Conservation (phyloP, 1,140 invertebrate species). For the Plectrocnemia conspersa region DNA sequence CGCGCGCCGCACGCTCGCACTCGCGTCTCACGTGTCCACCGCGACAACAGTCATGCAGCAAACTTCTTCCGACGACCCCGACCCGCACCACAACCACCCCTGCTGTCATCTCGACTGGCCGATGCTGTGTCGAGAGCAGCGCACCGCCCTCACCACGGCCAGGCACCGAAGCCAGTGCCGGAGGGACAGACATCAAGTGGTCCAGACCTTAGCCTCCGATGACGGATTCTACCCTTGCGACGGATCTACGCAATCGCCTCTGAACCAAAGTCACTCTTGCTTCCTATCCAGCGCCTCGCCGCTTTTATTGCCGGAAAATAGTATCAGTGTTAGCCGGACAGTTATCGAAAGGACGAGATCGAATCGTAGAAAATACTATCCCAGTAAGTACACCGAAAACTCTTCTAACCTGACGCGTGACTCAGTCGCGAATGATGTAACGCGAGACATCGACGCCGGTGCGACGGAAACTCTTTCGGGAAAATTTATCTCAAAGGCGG, state of each 20-base stretch:
- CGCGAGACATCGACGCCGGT: neutral
- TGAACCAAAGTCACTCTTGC: neutral
- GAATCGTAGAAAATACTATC: slow-evolving; percentile 15
- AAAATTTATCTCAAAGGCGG: neutral
- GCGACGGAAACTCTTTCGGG: neutral
- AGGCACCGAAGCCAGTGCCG: slow-evolving; percentile 7
- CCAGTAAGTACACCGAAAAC: slow-evolving; percentile 16
- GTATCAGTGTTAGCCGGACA: slow-evolving; percentile 1
- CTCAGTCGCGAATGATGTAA: too few species aligned
- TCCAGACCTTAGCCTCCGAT: neutral
- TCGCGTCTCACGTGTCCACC: slow-evolving; percentile 14
- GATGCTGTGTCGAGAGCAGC: slow-evolving; percentile 29
- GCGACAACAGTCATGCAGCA: slow-evolving; percentile 9
- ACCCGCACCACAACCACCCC: neutral
- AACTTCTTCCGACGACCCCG: neutral
- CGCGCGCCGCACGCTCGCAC: neutral
- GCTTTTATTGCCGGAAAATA: slow-evolving; percentile 4
- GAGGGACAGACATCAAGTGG: slow-evolving; percentile 16
- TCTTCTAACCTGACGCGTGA: too few species aligned
- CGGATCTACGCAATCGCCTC: neutral
- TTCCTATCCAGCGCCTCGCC: neutral
- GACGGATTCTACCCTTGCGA: neutral
- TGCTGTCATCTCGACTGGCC: slow-evolving; percentile 10
- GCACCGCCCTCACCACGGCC: slow-evolving; percentile 26
- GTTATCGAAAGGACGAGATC: slow-evolving; percentile 6